Evolutionary conservation across 2,797 vertebrate genomes (phyloP).

Genomic region (Cryptoprocta ferox): DNA sequence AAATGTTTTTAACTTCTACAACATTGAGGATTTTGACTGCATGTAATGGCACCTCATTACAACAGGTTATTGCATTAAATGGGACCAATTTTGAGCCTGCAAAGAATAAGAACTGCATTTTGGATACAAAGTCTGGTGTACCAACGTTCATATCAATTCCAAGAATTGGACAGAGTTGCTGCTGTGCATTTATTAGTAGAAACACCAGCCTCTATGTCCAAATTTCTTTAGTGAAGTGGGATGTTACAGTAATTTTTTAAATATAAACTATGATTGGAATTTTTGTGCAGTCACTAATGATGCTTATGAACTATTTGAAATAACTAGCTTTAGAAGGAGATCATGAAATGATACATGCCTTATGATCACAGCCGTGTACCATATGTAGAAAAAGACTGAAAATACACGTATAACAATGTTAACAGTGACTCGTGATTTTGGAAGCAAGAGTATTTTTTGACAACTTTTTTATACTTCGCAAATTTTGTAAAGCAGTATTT

Average conservation of each 20-base stretch:
- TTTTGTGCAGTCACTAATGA: not conserved
- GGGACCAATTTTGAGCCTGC: not conserved
- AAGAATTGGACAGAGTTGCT: not conserved
- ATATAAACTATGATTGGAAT: not conserved
- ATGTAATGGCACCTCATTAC: not conserved
- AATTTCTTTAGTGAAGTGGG: not conserved
- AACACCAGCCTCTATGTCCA: not conserved
- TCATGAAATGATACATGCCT: not conserved
- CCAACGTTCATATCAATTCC: not conserved
- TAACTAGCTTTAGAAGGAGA: constrained; percentile 1
- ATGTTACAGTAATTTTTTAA: not conserved
- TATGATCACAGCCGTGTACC: not conserved
- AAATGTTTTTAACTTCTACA: not conserved
- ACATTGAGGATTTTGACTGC: not conserved
- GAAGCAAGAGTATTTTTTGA: not conserved
- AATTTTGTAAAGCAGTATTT: not conserved
- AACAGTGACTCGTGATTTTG: not conserved
- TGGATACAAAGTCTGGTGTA: not conserved
- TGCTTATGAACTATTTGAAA: constrained; percentile 12
- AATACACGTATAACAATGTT: not conserved
- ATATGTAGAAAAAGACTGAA: not conserved
- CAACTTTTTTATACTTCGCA: not conserved
- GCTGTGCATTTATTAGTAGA: not conserved
- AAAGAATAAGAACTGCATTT: not conserved
- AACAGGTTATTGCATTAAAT: not conserved